Evolutionary conservation across 2,113 vertebrate species (phyloP).

Genomic region (Leptobrachium leishanense): DNA sequence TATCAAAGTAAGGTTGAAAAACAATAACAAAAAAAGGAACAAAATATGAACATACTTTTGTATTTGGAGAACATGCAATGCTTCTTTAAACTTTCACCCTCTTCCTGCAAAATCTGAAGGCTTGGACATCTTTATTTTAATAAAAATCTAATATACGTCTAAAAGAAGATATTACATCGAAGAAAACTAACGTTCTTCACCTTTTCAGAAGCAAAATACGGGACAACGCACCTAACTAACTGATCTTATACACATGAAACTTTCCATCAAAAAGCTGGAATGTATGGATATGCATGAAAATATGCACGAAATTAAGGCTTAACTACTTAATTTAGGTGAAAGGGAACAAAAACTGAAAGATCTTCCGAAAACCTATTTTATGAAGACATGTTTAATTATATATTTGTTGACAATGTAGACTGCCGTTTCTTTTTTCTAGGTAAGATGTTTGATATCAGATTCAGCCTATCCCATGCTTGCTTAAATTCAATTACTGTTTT

Average conservation of each 20-base stretch:
- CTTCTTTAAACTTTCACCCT: slow-evolving; percentile 57
- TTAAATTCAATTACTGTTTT: no score
- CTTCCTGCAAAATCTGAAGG: slow-evolving; percentile 67
- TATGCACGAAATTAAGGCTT: slow-evolving; percentile 19
- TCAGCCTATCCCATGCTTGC: no score
- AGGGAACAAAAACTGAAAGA: background rate
- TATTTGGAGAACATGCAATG: slow-evolving; percentile 29
- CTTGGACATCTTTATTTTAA: slow-evolving; percentile 59
- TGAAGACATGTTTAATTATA: no score
- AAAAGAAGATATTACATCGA: slow-evolving; percentile 56
- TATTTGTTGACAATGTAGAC: no score
- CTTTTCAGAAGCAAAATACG: slow-evolving; percentile 42
- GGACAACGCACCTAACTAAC: slow-evolving; percentile 45
- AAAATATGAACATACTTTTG: no score
- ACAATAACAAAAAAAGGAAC: background rate
- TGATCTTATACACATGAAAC: slow-evolving; percentile 5
- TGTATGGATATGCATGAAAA: slow-evolving; percentile 41
- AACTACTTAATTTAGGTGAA: slow-evolving; percentile 10
- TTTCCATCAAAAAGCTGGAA: slow-evolving; percentile 17
- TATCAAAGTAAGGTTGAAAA: no score
- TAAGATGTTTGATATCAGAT: no score
- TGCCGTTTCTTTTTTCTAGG: no score
- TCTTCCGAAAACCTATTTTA: no score
- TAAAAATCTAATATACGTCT: slow-evolving; percentile 52
- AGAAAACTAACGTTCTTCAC: slow-evolving; percentile 44